Evolutionary conservation across 2,113 vertebrate genomes (phyloP).

Genomic region (Mobula hypostoma): DNA sequence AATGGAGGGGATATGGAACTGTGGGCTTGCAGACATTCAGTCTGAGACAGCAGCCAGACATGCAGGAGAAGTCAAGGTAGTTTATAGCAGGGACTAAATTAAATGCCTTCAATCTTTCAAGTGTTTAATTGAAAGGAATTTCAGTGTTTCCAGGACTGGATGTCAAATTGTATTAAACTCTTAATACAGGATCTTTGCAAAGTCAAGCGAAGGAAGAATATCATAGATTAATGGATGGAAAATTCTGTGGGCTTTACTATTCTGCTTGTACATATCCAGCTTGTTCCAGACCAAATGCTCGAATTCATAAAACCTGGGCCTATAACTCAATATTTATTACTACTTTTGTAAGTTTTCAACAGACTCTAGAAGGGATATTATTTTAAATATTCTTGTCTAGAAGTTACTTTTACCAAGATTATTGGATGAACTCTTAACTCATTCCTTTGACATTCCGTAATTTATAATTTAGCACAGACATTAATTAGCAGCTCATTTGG

Average conservation of each 20-base stretch:
- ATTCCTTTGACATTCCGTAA: not conserved
- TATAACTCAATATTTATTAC: not conserved
- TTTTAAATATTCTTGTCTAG: constrained; percentile 20
- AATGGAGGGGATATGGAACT: not conserved
- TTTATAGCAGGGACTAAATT: not conserved
- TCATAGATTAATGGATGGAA: not conserved
- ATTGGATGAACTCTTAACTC: not conserved
- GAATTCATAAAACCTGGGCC: not conserved
- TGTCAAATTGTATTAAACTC: not conserved
- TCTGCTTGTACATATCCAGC: not conserved
- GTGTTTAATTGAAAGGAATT: not conserved
- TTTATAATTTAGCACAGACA: not conserved
- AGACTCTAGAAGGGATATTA: not conserved
- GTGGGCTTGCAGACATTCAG: not conserved
- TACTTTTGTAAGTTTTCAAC: not conserved
- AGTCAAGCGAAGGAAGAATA: not conserved
- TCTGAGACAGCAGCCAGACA: not conserved
- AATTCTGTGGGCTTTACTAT: not conserved
- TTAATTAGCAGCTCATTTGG: not conserved
- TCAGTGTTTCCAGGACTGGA: not conserved
- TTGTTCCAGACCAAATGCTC: not conserved
- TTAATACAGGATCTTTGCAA: not conserved
- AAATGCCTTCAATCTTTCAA: not conserved
- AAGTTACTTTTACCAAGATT: not conserved
- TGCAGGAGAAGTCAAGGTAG: not conserved